A percentile compares a stretch with the other conserved stretches of the same genome.
These are phyloP conservation scores for Mylabris phalerata DNA, from an alignment of 1,140 invertebrate species.

Conservation along the genomic window DNA sequence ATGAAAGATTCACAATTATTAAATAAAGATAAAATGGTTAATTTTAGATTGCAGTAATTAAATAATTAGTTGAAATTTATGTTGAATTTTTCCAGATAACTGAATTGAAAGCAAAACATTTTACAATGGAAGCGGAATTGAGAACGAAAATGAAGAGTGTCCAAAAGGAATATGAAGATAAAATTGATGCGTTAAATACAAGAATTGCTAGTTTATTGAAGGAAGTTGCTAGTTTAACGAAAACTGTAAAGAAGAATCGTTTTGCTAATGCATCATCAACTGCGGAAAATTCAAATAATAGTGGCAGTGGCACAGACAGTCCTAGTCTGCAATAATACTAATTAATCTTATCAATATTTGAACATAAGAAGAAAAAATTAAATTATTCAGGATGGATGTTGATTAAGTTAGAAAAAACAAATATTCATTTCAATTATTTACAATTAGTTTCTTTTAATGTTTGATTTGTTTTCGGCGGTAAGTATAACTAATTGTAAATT, in stretches of 20 bases:
- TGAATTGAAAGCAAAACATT: slow-evolving; percentile 87
- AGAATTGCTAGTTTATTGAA: slow-evolving; percentile 72
- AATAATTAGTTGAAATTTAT: not conserved
- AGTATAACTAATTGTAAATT: no score
- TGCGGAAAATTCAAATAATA: slow-evolving; percentile 54
- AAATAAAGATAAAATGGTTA: slow-evolving; percentile 84
- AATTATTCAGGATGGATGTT: not conserved
- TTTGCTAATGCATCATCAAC: slow-evolving; percentile 31
- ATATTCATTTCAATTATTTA: no score
- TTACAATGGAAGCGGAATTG: slow-evolving; percentile 78
- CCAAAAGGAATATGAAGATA: slow-evolving; percentile 74
- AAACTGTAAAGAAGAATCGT: slow-evolving; percentile 56
- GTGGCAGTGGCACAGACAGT: slow-evolving; percentile 69
- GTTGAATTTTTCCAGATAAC: slow-evolving; percentile 61
- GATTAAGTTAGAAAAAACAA: not conserved
- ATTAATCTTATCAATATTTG: not conserved
- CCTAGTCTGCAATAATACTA: slow-evolving; percentile 49
- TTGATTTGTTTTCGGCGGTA: no score
- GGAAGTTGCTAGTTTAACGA: slow-evolving; percentile 78
- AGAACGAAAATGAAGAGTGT: slow-evolving; percentile 75
- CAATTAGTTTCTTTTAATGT: no score
- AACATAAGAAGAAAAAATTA: not conserved
- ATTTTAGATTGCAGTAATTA: slow-evolving; percentile 2
- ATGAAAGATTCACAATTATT: slow-evolving; percentile 82
- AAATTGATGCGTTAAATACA: slow-evolving; percentile 68